These are phyloP conservation scores for Crotalus viridis DNA, from an alignment of 2,113 vertebrate genomes.

Conservation along the genomic window DNA sequence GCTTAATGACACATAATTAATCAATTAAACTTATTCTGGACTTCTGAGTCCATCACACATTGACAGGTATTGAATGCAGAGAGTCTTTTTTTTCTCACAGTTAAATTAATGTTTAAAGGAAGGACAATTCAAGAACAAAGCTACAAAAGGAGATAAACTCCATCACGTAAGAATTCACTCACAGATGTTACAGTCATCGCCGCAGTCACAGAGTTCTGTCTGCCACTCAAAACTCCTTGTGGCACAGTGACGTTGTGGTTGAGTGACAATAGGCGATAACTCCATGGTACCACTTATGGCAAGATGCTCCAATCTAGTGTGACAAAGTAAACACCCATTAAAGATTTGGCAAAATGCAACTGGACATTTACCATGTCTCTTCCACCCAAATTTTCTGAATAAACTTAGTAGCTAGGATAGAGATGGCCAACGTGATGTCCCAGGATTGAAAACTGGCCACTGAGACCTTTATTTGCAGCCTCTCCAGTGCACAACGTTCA, in stretches of 20 bases:
- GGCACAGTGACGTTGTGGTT: conserved; percentile 36
- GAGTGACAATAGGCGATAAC: conserved; percentile 17
- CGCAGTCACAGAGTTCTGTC: conserved; percentile 53
- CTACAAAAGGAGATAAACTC: neutral
- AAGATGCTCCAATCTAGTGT: neutral
- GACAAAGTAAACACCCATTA: neutral
- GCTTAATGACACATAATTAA: neutral
- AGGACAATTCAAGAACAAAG: neutral
- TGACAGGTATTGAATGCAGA: neutral
- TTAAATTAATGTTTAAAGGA: neutral
- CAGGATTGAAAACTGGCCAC: neutral
- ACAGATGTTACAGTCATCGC: conserved; percentile 64
- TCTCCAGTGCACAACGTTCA: neutral
- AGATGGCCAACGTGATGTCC: neutral
- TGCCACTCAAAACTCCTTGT: conserved; percentile 60
- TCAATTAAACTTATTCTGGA: neutral
- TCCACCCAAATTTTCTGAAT: neutral
- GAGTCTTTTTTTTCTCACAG: neutral
- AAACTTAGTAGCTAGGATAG: neutral
- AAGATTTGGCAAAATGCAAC: neutral
- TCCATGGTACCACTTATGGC: neutral
- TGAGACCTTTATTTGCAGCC: neutral
- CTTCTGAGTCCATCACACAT: neutral
- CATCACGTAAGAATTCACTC: conserved; percentile 35
- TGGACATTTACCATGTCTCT: neutral